Evolutionary conservation across 1,140 invertebrate species (phyloP).

Genomic region (Lutraria rhynchaena): DNA sequence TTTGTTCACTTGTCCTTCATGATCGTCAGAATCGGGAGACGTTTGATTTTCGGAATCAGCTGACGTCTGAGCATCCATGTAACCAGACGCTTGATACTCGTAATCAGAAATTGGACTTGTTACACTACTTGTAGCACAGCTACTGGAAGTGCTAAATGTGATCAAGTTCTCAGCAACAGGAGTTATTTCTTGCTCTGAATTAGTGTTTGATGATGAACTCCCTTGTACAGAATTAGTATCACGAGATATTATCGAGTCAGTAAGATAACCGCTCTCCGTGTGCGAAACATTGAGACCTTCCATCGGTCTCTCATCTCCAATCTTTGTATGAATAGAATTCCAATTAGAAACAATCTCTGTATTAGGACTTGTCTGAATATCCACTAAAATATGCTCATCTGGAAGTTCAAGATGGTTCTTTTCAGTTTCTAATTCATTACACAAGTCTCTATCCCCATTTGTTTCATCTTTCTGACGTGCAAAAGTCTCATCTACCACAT

Average conservation of each 20-base stretch:
- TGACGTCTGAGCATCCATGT: neutral
- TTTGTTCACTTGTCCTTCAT: constrained; percentile 18
- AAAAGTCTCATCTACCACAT: no score
- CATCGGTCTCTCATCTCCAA: no score
- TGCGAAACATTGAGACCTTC: constrained; percentile 10
- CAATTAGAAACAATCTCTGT: no score
- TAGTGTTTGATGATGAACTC: neutral
- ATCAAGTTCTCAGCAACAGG: constrained; percentile 43
- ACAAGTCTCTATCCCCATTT: no score
- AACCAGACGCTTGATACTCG: neutral
- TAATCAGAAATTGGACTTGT: constrained; percentile 10
- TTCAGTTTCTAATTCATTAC: no score
- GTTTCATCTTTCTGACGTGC: no score
- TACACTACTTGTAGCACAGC: constrained; percentile 5
- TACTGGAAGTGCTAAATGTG: constrained; percentile 24
- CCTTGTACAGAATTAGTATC: neutral
- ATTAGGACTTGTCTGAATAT: no score
- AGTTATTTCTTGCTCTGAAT: constrained; percentile 34
- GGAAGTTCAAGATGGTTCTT: no score
- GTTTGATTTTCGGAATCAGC: constrained; percentile 3
- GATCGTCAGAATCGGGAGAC: constrained; percentile 12
- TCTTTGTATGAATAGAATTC: no score
- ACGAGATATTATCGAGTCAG: constrained; percentile 45
- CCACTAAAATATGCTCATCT: no score
- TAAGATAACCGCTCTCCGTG: constrained; percentile 55